A percentile compares a stretch with the other conserved stretches of the same genome.
phyloP scores from a whole-genome alignment of 2,888 invertebrate genomes.

The Xiphydria camelus region DNA sequence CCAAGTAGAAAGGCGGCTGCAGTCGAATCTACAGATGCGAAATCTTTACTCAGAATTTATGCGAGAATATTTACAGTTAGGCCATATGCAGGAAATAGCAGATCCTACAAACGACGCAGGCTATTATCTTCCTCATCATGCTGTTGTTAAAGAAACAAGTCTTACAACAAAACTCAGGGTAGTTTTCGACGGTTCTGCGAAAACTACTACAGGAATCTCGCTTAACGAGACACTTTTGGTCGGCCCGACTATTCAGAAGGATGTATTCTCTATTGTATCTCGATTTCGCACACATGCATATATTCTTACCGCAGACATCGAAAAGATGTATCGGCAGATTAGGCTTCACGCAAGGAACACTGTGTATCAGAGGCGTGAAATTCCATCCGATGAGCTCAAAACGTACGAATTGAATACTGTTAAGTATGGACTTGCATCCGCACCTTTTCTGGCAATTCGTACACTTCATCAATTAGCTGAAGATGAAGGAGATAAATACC shows the following conservation, averaged over 20 bases:
- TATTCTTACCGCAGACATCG: conserved; percentile 37
- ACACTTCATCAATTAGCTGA: conserved; percentile 20
- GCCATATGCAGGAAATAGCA: neutral
- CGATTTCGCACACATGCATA: conserved; percentile 33
- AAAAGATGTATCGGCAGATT: conserved; percentile 41
- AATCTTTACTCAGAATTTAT: conserved; percentile 1
- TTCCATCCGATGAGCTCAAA: conserved; percentile 15
- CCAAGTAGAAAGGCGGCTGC: neutral
- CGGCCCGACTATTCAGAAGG: conserved; percentile 36
- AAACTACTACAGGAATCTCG: conserved; percentile 25
- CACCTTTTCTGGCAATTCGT: conserved; percentile 29
- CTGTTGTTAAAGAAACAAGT: conserved; percentile 21
- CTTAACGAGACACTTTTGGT: conserved; percentile 34
- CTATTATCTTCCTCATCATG: neutral
- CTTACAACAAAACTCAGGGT: conserved; percentile 37
- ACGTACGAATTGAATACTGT: conserved; percentile 27
- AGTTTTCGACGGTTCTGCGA: conserved; percentile 39
- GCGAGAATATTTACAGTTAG: neutral
- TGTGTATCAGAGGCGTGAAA: conserved; percentile 26
- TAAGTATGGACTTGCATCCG: conserved; percentile 26
- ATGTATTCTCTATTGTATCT: conserved; percentile 31
- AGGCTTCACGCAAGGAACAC: conserved; percentile 24
- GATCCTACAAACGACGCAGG: neutral
- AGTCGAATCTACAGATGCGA: neutral
- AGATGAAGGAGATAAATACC: neutral